phyloP scores from a whole-genome alignment of 2,888 invertebrate species.

The Apodemia zela region DNA sequence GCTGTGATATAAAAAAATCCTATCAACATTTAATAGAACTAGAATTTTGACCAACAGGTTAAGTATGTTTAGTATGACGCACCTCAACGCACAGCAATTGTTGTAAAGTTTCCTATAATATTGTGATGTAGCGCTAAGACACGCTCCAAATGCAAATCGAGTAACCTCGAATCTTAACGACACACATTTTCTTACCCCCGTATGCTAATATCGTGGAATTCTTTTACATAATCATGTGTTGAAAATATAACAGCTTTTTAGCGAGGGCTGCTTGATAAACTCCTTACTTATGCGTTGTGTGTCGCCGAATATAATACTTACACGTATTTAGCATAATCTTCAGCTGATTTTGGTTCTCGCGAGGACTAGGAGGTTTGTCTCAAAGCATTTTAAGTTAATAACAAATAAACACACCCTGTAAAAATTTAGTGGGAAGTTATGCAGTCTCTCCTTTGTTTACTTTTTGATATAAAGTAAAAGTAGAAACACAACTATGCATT shows the following conservation, averaged over 20 bases:
- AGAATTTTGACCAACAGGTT: too few relatives aligned
- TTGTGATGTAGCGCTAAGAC: conserved; percentile 29
- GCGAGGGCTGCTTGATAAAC: conserved; percentile 54
- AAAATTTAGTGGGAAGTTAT: not conserved
- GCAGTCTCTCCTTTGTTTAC: too few relatives aligned
- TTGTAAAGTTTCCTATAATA: conserved; percentile 26
- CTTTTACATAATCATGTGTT: conserved; percentile 79
- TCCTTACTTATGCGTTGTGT: conserved; percentile 54
- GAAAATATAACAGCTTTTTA: conserved; percentile 76
- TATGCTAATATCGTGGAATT: conserved; percentile 62
- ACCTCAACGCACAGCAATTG: conserved; percentile 23
- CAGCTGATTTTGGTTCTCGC: conserved; percentile 29
- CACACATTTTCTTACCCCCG: conserved; percentile 60
- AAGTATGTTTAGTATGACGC: too few relatives aligned
- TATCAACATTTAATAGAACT: too few relatives aligned
- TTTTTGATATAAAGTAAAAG: too few relatives aligned
- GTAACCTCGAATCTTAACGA: conserved; percentile 63
- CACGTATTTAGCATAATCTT: conserved; percentile 71
- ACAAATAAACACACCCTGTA: not conserved
- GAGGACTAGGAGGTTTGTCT: conserved; percentile 25
- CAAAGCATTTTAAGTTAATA: conserved; percentile 24
- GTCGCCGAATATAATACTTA: conserved; percentile 57
- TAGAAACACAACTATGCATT: too few relatives aligned
- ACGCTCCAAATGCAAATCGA: conserved; percentile 62
- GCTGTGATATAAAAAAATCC: too few relatives aligned